A percentile compares a stretch with the other conserved stretches of the same genome.
Conservation (phyloP, 2,797 vertebrate genomes). For the Bradypus variegatus region DNA sequence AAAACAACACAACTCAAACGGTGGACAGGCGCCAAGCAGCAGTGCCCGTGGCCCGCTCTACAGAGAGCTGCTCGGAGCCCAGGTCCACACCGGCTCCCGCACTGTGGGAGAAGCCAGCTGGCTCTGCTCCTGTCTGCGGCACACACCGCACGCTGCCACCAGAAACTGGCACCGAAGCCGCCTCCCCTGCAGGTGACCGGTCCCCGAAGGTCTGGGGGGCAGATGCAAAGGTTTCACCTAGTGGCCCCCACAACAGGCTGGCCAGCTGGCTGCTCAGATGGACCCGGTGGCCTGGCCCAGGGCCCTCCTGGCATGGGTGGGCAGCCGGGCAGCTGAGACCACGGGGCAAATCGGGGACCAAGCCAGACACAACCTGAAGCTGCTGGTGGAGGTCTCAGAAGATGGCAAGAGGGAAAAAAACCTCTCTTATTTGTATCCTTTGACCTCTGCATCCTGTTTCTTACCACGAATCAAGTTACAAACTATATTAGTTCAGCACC, state of each 20-base stretch:
- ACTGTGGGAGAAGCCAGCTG: rapidly evolving
- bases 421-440: not conserved
- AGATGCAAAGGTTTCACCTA: not conserved
- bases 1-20: not conserved
- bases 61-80: not conserved
- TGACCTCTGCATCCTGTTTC: not conserved
- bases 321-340: not conserved
- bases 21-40: rapidly evolving
- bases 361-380: too few species aligned
- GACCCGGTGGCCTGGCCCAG: rapidly evolving
- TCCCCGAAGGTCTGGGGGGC: not conserved
- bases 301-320: not conserved
- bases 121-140: not conserved
- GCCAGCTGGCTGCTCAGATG: not conserved
- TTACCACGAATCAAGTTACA: not conserved
- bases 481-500: rapidly evolving
- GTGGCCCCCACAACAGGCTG: not conserved
- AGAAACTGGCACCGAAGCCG: not conserved
- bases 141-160: rapidly evolving
- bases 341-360: rapidly evolving
- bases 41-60: not conserved
- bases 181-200: not conserved
- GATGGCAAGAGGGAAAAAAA: too few species aligned
- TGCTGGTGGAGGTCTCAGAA: not conserved
- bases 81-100: not conserved